phyloP scores from a whole-genome alignment of 2,113 vertebrate genomes.

The Sciurus niger region DNA sequence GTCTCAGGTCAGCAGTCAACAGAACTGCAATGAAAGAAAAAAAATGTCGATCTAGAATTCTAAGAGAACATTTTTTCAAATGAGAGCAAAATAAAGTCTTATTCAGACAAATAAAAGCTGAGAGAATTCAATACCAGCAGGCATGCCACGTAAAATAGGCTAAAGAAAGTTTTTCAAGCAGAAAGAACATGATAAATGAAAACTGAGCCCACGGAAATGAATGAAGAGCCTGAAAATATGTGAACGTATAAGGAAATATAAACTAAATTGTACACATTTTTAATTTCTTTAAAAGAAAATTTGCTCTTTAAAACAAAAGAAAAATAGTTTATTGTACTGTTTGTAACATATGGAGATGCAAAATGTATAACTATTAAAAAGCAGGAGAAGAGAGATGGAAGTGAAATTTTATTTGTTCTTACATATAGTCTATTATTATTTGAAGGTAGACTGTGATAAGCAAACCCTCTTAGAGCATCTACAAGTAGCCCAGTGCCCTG shows the following conservation, averaged over 20 bases:
- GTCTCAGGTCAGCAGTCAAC: background rate
- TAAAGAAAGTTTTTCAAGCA: background rate
- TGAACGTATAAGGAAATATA: background rate
- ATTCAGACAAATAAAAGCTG: background rate
- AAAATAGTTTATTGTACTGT: background rate
- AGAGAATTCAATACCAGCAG: background rate
- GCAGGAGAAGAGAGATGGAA: background rate
- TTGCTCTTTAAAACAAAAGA: background rate
- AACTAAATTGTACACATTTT: background rate
- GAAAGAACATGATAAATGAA: background rate
- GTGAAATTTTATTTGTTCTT: background rate
- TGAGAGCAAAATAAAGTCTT: background rate
- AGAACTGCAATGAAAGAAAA: background rate
- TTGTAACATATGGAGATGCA: background rate
- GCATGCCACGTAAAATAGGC: background rate
- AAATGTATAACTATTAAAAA: background rate
- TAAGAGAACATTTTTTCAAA: background rate
- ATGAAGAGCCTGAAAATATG: background rate
- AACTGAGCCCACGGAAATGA: background rate
- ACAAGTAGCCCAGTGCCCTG: background rate
- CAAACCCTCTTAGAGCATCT: background rate
- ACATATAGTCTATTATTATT: no score
- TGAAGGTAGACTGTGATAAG: no score
- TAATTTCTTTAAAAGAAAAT: background rate
- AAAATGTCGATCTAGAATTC: background rate